These are phyloP conservation scores for Danionella dracula DNA, from an alignment of 2,797 vertebrate genomes.

Conservation along the genomic window DNA sequence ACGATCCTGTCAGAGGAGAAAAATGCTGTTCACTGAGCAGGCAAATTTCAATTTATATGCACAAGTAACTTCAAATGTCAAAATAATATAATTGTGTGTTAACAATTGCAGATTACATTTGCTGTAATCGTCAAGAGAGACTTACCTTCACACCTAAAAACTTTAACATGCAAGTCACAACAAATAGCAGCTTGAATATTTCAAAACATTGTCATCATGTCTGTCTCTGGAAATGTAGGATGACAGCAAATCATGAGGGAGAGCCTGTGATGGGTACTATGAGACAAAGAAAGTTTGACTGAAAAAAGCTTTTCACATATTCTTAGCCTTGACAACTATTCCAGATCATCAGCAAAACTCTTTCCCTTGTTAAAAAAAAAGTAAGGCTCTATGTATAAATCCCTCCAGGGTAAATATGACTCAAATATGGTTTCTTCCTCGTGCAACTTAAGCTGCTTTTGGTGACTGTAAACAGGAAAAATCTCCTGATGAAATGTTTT, in stretches of 20 bases:
- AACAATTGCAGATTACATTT: background rate
- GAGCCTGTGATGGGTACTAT: background rate
- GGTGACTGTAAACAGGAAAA: no score
- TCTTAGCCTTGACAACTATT: background rate
- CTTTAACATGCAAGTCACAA: constrained; percentile 21
- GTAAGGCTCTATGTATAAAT: no score
- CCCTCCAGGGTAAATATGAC: no score
- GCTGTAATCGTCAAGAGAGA: background rate
- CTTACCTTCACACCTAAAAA: constrained; percentile 8
- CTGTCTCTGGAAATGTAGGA: constrained; percentile 27
- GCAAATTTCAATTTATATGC: no score
- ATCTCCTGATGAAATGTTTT: no score
- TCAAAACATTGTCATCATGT: constrained; percentile 35
- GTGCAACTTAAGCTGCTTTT: no score
- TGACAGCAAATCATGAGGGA: constrained; percentile 40
- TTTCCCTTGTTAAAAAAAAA: no score
- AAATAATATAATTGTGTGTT: no score
- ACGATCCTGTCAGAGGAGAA: no score
- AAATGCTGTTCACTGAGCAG: no score
- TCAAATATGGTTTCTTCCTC: no score
- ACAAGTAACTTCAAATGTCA: no score
- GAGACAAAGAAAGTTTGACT: background rate
- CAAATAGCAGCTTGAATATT: constrained; percentile 29
- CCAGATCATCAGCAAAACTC: constrained; percentile 7
- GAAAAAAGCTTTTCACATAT: background rate